A percentile compares a stretch with the other conserved stretches of the same genome.
Conservation (phyloP, 1,140 invertebrate genomes). For the Danaus plexippus region DNA sequence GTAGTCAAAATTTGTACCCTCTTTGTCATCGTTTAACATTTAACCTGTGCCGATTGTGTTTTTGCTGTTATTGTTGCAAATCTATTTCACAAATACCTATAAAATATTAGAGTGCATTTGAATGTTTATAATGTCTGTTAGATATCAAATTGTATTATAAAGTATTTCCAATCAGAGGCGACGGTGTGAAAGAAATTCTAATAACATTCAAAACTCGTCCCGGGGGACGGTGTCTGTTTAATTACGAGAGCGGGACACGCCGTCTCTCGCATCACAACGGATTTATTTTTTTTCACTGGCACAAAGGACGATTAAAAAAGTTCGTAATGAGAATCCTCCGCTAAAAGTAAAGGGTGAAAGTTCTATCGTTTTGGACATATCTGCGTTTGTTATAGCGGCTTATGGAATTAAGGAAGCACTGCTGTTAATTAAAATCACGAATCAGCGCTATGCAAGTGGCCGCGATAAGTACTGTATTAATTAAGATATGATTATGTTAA, state of each 20-base stretch:
- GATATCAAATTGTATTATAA: conserved; percentile 28
- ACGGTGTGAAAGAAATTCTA: conserved; percentile 65
- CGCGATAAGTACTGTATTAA: no score
- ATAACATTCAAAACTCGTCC: conserved; percentile 70
- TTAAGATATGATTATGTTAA: no score
- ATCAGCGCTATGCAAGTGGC: not conserved
- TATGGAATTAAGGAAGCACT: conserved; percentile 17
- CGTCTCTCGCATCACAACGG: conserved; percentile 53
- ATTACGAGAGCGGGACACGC: conserved; percentile 55
- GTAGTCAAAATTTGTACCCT: no score
- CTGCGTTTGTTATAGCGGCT: conserved; percentile 13
- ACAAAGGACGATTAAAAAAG: conserved; percentile 71
- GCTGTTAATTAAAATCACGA: conserved; percentile 24
- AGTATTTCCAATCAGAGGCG: conserved; percentile 60
- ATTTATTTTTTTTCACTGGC: conserved; percentile 61
- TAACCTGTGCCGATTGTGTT: no score
- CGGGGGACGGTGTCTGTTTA: conserved; percentile 64
- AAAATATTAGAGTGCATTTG: no score
- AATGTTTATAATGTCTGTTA: conserved; percentile 10
- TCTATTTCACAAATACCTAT: no score
- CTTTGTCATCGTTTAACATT: no score
- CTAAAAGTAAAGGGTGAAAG: conserved; percentile 56
- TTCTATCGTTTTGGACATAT: conserved; percentile 28
- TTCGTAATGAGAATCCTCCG: conserved; percentile 63
- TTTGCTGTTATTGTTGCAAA: no score